Base-by-base conservation (phyloP, 2,797 vertebrate genomes). In the Sebastes oblongus region DNA sequence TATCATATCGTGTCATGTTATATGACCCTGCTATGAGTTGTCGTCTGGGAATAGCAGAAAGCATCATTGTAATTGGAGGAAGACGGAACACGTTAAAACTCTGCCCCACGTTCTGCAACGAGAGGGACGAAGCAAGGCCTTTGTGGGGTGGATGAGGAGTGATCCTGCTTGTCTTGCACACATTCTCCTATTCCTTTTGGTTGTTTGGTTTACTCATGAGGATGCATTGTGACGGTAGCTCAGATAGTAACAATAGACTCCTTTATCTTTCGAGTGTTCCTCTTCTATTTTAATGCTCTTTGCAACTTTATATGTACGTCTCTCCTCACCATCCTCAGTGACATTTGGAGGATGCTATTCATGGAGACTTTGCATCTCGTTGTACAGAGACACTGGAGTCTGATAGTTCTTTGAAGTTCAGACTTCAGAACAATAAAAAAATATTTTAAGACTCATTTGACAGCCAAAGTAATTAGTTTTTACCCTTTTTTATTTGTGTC, bases 391-490 rank as follows among this genome's bases (percentile, higher is more conserved):
- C 56, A 62, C 32, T 29, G 46, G 27, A 77, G 62, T 75, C 72
- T 25, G 59, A 67, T 67, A 24, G 24, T 32, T 59, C 68, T 84
- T 89, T 86, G 67, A 90, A 81, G 70, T 66, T 86, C 56, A 65
- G 61, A 76, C 54, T 78, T 55, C 25, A 29, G 36, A 14, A 66
- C 11, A 7, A 62, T n/a, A 60, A 62, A 75, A 77, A 50, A 50
- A 22, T n/a, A 73, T 72, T 85, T 74, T 66, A 52, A 58, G 46
- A 54, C 27, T 75, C 61, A 81, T 85, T 81, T 90, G 82, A 88
- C 85, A 90, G 76, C 30, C 32, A 55, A 69, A 70, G 54, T 80
- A 88, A 90, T 89, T 83, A 70, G 9, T 69, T 70, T 75, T 32
- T 36, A 27, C 18, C 20, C 8, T 13, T 73, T 61, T 59, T 66